These are phyloP conservation scores for Dioctria rufipes DNA, from an alignment of 2,888 invertebrate species.

Conservation along the genomic window DNA sequence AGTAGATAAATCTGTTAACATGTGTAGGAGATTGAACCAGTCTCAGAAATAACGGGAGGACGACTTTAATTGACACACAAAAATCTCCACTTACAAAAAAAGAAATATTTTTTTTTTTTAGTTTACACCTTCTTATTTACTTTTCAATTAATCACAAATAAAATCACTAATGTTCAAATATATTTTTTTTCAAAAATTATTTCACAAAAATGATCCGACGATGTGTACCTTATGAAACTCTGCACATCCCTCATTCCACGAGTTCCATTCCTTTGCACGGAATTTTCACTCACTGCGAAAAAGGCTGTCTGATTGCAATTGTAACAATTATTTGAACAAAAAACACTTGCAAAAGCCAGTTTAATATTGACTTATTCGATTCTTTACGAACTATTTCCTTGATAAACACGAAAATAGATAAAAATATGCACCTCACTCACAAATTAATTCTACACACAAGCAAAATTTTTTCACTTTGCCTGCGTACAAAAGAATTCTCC, in stretches of 20 bases:
- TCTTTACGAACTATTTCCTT: background rate
- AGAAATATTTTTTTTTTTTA: too few relatives aligned
- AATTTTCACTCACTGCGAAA: constrained; percentile 10
- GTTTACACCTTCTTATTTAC: too few relatives aligned
- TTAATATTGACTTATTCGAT: constrained; percentile 18
- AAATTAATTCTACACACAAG: too few relatives aligned
- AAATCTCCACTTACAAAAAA: too few relatives aligned
- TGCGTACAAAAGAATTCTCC: constrained; percentile 6
- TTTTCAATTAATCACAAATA: too few relatives aligned
- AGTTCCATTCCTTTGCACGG: constrained; percentile 28
- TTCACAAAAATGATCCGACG: constrained; percentile 82
- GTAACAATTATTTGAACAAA: constrained; percentile 25
- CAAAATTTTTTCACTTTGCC: too few relatives aligned
- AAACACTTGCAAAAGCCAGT: constrained; percentile 41
- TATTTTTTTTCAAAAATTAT: background rate
- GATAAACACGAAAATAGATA: background rate
- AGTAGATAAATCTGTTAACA: too few relatives aligned
- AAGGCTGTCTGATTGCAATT: constrained; percentile 25
- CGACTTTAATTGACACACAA: too few relatives aligned
- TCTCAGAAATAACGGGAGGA: too few relatives aligned
- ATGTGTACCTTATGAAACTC: constrained; percentile 81
- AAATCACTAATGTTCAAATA: too few relatives aligned
- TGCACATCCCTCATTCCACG: constrained; percentile 59
- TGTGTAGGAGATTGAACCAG: too few relatives aligned
- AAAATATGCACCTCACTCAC: too few relatives aligned